Percentiles rank a stretch among this genome's conserved stretches.
These are phyloP conservation scores for Oreotragus oreotragus DNA, from an alignment of 2,113 vertebrate genomes.

Conservation along the genomic window DNA sequence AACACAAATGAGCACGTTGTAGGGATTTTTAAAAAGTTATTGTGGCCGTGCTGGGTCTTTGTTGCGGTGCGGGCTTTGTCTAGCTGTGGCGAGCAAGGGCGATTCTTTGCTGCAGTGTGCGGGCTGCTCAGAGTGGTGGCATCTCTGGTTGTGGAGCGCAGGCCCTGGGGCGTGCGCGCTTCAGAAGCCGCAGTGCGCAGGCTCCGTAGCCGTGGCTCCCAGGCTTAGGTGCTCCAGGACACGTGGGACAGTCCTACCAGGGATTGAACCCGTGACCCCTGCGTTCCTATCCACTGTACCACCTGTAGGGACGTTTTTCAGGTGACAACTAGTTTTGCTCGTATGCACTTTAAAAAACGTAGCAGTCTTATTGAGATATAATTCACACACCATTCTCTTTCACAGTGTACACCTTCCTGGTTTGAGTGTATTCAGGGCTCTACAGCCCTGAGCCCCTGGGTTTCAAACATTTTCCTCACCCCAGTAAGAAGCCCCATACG, in stretches of 20 bases:
- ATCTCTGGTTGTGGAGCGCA: background rate
- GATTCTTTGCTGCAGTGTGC: fast-evolving
- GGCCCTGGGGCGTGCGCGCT: background rate
- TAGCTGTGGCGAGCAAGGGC: background rate
- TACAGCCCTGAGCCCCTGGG: too few relatives aligned
- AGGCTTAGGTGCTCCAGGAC: background rate
- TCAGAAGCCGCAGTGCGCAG: fast-evolving
- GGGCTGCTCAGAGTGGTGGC: background rate
- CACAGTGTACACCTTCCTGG: background rate
- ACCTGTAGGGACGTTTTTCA: background rate
- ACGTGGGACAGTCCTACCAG: background rate
- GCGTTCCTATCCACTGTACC: background rate
- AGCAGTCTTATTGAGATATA: background rate
- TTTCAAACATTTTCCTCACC: background rate
- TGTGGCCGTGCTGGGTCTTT: background rate
- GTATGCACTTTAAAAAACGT: background rate
- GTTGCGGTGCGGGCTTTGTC: background rate
- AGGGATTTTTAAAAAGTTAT: background rate
- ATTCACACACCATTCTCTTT: fast-evolving
- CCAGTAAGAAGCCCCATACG: background rate
- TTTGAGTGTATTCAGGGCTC: fast-evolving
- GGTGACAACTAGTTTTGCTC: background rate
- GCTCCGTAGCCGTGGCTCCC: background rate
- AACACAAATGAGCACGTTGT: background rate
- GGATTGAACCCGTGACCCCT: background rate